Conservation (phyloP, 2,797 vertebrate genomes). For the Pachyuromys duprasi region DNA sequence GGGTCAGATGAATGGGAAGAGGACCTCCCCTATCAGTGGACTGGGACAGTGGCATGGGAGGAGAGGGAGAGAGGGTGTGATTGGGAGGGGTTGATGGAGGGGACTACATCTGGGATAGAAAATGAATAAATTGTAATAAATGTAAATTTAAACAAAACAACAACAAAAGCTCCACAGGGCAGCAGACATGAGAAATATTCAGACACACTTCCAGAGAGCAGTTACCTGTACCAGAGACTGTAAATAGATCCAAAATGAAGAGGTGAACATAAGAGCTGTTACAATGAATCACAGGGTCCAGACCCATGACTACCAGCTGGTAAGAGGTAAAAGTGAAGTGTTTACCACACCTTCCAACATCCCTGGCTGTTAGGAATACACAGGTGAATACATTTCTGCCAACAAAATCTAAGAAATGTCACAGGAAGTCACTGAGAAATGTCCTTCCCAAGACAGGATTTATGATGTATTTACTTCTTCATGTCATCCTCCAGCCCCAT, state of each 20-base stretch:
- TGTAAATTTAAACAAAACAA: too few relatives aligned
- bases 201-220: background rate
- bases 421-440: background rate
- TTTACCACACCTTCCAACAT: background rate
- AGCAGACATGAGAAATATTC: background rate
- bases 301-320: background rate
- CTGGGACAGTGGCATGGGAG: too few relatives aligned
- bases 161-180: background rate
- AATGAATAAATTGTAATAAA: too few relatives aligned
- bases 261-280: background rate
- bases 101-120: too few relatives aligned
- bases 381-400: background rate
- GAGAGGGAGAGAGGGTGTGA: too few relatives aligned
- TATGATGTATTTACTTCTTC: background rate
- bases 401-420: slow-evolving; percentile 14
- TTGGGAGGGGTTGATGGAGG: too few relatives aligned
- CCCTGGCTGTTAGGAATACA: background rate
- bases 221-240: background rate
- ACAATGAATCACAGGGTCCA: background rate
- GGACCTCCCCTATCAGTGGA: too few relatives aligned
- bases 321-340: background rate
- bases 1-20: too few relatives aligned
- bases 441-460: background rate
- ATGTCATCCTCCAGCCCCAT: background rate
- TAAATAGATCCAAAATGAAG: background rate